Conservation (phyloP, 1,140 invertebrate species). For the Archegozetes longisetosus region DNA sequence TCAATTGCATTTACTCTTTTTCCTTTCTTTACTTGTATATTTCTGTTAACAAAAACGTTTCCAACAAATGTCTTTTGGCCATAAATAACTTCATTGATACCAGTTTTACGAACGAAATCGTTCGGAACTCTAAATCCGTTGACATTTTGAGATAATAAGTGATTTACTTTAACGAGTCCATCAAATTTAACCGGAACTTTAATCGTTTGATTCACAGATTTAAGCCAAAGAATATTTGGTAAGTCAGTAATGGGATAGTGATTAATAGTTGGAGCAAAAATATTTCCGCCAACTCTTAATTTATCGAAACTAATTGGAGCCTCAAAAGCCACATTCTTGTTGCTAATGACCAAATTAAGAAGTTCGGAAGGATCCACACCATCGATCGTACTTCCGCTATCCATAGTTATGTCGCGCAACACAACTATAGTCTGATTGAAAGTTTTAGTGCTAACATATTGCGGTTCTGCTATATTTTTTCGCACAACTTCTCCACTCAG, state of each 20-base stretch:
- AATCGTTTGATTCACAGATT: not conserved
- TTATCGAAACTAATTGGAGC: not conserved
- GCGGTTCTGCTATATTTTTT: not conserved
- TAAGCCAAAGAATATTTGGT: not conserved
- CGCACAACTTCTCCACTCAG: not conserved
- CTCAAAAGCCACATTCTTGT: not conserved
- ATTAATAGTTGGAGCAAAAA: not conserved
- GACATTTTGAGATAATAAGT: too few relatives aligned
- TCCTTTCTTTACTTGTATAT: not conserved
- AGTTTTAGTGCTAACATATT: not conserved
- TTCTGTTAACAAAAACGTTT: not conserved
- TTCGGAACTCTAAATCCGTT: not conserved
- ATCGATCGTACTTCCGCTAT: not conserved
- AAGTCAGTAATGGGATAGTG: not conserved
- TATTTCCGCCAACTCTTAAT: not conserved
- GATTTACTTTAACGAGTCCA: not conserved
- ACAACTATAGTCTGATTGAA: constrained; percentile 1
- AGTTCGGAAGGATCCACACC: not conserved
- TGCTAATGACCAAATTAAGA: not conserved
- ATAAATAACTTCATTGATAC: not conserved
- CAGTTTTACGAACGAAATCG: not conserved
- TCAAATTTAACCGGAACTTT: not conserved
- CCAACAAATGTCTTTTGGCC: not conserved
- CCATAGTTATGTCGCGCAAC: not conserved
- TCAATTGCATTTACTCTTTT: not conserved